Percentiles rank a stretch among this genome's conserved stretches.
phyloP scores from a whole-genome alignment of 2,113 vertebrate species.

The Paracyprichromis sp. region DNA sequence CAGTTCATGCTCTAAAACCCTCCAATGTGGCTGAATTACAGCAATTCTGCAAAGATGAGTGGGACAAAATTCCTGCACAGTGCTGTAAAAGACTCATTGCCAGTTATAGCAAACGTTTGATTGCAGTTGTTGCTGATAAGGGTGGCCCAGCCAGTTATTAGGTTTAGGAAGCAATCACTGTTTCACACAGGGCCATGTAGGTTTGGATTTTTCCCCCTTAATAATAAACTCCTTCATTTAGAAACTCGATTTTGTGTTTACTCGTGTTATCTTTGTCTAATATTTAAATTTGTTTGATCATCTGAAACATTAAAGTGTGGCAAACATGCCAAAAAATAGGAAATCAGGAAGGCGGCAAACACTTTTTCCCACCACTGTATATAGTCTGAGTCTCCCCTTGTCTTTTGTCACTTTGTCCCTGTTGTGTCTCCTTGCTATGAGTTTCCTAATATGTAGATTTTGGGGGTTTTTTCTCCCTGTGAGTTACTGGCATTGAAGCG shows the following conservation, averaged over 20 bases:
- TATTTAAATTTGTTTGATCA: background rate
- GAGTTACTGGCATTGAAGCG: background rate
- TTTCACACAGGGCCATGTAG: background rate
- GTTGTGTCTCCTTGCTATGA: background rate
- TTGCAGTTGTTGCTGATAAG: background rate
- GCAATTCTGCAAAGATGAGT: background rate
- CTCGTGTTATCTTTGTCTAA: background rate
- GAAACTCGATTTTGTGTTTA: accelerated
- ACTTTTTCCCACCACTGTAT: background rate
- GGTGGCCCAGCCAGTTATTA: background rate
- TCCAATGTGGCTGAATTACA: background rate
- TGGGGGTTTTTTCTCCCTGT: background rate
- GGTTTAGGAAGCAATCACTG: background rate
- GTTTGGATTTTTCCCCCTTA: background rate
- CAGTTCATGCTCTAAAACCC: background rate
- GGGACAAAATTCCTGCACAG: background rate
- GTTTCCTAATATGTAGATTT: background rate
- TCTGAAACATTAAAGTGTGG: background rate
- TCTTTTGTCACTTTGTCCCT: background rate
- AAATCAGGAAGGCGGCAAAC: background rate
- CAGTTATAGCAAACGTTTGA: background rate
- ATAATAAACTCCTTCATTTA: background rate
- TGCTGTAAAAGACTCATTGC: background rate
- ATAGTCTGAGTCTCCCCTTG: background rate
- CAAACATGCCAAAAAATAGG: background rate